Base-by-base conservation (phyloP, 2,113 vertebrate genomes). In the Tonatia bakeri region DNA sequence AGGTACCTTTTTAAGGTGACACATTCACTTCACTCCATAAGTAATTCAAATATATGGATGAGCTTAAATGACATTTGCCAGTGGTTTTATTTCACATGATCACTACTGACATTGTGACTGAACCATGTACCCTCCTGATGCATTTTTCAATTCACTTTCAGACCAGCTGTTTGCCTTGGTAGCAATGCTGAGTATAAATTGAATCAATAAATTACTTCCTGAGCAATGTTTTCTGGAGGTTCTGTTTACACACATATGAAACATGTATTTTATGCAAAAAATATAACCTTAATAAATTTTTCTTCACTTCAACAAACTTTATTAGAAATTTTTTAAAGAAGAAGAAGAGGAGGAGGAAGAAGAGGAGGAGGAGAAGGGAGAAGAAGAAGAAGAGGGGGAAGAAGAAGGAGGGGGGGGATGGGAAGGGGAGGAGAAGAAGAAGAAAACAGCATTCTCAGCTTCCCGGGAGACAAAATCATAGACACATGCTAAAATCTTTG, bases 121-220 rank as follows among this genome's bases (percentile, higher is more conserved):
- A 97, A 80, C 33, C 91, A 56, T 97, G 84, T 95, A 85, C 89
- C 83, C 97, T 96, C 94, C 70, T 95, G 67, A 97, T 95, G 56
- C 64, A 83, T 70, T 97, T 97, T 96, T 95, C 75, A 45, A 45
- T 79, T 77, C 88, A 96, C 97, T 96, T 87, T 94, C 84, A 92
- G 67, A 96, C 83, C 94, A 94, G 96, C 94, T 96, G 89, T 91
- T 97, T 83, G 64, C 91, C 96, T 94, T 91, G 76, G 84, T 96
- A 97, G 61, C 50, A 61, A 77, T 97, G 91, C 0, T 33, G 96
- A 94, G 72, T 96, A 92, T 97, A 95, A 94, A 73, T 56, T 38
- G 5, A 91, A 96, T 96, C 93, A 98, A 98, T 98, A 98, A 98
- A 98, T 88, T 93, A 90, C 70, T 96, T 96, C 93, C 28, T 97